Evolutionary conservation across 1,140 invertebrate species (phyloP).

Genomic region (Drosophila nikananu): DNA sequence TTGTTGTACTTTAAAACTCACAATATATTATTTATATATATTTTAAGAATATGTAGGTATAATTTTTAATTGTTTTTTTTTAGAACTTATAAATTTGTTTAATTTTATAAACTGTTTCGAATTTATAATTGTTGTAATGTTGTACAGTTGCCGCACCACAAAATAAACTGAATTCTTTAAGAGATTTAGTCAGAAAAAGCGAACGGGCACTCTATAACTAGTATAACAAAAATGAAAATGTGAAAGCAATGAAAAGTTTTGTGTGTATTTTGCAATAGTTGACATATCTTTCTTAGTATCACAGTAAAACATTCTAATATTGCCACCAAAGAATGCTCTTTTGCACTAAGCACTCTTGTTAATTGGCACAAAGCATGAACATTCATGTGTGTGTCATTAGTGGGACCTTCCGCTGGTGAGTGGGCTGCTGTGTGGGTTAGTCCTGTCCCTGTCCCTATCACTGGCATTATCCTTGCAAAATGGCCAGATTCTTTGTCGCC

Average conservation of each 20-base stretch:
- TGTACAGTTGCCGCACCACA: not conserved
- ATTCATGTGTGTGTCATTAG: not conserved
- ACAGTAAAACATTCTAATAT: not conserved
- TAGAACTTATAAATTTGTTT: no score
- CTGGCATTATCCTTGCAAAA: slow-evolving; percentile 3
- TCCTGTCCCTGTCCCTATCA: not conserved
- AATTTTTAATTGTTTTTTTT: no score
- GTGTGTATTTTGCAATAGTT: not conserved
- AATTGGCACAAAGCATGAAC: not conserved
- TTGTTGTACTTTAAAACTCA: no score
- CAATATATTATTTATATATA: no score
- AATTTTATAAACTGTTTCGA: no score
- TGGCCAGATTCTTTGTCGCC: slow-evolving; percentile 9
- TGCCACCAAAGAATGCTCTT: not conserved
- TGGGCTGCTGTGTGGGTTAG: not conserved
- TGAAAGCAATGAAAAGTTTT: not conserved
- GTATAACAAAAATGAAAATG: not conserved
- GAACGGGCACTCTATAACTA: no score
- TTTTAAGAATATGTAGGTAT: no score
- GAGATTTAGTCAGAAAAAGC: not conserved
- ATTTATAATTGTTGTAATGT: no score
- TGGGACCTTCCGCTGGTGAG: not conserved
- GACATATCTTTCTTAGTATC: no score
- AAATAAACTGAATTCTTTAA: not conserved
- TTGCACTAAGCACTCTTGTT: not conserved